Base-by-base conservation (phyloP, 2,888 invertebrate species). In the Dryomyza anilis region DNA sequence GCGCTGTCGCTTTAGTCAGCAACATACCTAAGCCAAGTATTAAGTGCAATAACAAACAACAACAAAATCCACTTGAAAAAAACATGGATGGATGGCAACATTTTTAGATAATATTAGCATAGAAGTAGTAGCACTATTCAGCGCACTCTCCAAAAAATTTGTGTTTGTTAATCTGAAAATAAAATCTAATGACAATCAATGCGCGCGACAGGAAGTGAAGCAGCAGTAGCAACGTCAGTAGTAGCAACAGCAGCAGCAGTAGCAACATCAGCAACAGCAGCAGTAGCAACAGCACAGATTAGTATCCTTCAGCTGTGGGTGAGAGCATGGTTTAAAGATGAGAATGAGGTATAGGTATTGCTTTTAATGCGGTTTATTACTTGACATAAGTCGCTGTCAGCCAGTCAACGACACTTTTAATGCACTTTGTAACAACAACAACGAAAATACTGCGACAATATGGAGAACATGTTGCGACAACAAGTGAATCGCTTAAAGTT, bases 151-250 rank as follows among this genome's bases (percentile, higher is more conserved):
- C 19, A 55, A 55, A 55, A 55, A 14, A n/a, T n/a, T n/a, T n/a
- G n/a, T n/a, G n/a, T n/a, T 55, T 55, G 55, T 55, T 55, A 55
- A 36, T 36, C 55, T 36, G 19, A 36, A 55, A 55, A 55, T 55
- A 36, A 36, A 55, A 55, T 55, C 55, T 55, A 55, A 55, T 55
- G 36, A 55, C 33, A 55, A 55, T 36, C 55, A 55, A 39, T 39
- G 39, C 14, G 14, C 23, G 7, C 19, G 25, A 23, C 21, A 25
- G 2, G 3, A 23, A 50, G 4, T 6, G 23, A n/a, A 14, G 48
- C n/a, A n/a, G n/a, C n/a, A n/a, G n/a, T n/a, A n/a, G n/a, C n/a
- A n/a, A n/a, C n/a, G n/a, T n/a, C n/a, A n/a, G n/a, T n/a, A n/a
- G n/a, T n/a, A n/a, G n/a, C n/a, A n/a, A n/a, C n/a, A n/a, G n/a